phyloP scores from a whole-genome alignment of 2,797 vertebrate species.

The Hoplostethus atlanticus region DNA sequence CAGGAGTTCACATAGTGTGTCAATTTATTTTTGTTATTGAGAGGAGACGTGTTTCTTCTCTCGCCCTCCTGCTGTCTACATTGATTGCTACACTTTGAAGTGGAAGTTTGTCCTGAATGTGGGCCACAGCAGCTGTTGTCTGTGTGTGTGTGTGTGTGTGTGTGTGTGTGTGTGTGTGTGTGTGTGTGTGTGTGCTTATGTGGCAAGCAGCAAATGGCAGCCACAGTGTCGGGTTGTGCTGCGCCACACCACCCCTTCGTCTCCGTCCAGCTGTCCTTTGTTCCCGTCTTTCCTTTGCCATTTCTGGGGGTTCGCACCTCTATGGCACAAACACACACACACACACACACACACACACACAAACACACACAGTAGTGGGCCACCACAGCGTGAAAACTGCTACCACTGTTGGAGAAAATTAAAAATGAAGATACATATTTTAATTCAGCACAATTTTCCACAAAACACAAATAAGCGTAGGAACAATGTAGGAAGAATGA shows the following conservation, averaged over 20 bases:
- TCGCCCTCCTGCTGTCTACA: not conserved
- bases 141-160: slow-evolving; percentile 36
- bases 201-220: slow-evolving; percentile 59
- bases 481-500: no score
- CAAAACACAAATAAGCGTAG: no score
- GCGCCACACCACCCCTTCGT: slow-evolving; percentile 60
- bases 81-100: slow-evolving; percentile 22
- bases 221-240: slow-evolving; percentile 44
- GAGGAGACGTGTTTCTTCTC: not conserved
- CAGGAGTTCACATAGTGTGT: not conserved
- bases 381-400: no score
- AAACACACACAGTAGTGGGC: not conserved
- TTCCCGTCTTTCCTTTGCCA: slow-evolving; percentile 46
- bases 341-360: slow-evolving; percentile 1
- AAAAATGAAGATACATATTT: no score
- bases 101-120: slow-evolving; percentile 40
- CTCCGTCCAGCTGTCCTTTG: slow-evolving; percentile 70
- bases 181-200: slow-evolving; percentile 35
- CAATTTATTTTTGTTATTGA: not conserved
- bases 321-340: slow-evolving; percentile 1
- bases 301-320: slow-evolving; percentile 45
- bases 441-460: no score
- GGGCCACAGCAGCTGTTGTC: slow-evolving; percentile 67
- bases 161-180: slow-evolving; percentile 19
- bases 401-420: no score